Percentiles rank a stretch among this genome's conserved stretches.
Conservation (phyloP, 2,888 invertebrate species). For the Drosophila histrio region DNA sequence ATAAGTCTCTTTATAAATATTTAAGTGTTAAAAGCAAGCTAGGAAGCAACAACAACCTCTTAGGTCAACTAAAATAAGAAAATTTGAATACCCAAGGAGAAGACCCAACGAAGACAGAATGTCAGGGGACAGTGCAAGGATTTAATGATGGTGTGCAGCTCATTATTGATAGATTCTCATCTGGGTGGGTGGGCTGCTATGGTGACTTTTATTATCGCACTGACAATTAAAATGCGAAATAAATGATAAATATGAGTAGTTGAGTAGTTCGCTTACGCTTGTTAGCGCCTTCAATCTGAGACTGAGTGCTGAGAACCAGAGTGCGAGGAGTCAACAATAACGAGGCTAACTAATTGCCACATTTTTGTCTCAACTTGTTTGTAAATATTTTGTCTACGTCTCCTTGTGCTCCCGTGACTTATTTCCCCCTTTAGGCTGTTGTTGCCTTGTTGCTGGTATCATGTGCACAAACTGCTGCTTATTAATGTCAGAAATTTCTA, state of each 20-base stretch:
- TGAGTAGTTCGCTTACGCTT: not conserved
- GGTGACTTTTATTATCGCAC: constrained; percentile 24
- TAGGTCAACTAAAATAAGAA: constrained; percentile 5
- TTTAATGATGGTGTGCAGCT: constrained; percentile 24
- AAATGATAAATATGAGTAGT: constrained; percentile 13
- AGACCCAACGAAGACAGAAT: not conserved
- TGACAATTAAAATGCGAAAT: constrained; percentile 33
- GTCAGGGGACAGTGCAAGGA: not conserved
- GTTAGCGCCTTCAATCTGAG: not conserved
- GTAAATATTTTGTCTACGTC: constrained; percentile 20
- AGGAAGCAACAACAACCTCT: constrained; percentile 11
- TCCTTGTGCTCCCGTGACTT: not conserved
- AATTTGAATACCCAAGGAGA: constrained; percentile 6
- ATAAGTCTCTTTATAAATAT: constrained; percentile 25
- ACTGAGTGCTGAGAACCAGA: not conserved
- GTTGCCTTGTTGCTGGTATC: constrained; percentile 43
- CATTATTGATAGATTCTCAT: constrained; percentile 50
- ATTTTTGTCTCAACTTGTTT: constrained; percentile 44
- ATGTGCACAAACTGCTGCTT: constrained; percentile 76
- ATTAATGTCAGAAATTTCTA: constrained; percentile 76
- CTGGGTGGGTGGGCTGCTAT: constrained; percentile 15
- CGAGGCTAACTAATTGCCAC: constrained; percentile 49
- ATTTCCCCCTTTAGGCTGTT: constrained; percentile 2
- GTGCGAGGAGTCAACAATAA: not conserved
- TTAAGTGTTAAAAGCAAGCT: constrained; percentile 29